Evolutionary conservation across 1,140 invertebrate genomes (phyloP).

Genomic region (Aradophagus sp.): DNA sequence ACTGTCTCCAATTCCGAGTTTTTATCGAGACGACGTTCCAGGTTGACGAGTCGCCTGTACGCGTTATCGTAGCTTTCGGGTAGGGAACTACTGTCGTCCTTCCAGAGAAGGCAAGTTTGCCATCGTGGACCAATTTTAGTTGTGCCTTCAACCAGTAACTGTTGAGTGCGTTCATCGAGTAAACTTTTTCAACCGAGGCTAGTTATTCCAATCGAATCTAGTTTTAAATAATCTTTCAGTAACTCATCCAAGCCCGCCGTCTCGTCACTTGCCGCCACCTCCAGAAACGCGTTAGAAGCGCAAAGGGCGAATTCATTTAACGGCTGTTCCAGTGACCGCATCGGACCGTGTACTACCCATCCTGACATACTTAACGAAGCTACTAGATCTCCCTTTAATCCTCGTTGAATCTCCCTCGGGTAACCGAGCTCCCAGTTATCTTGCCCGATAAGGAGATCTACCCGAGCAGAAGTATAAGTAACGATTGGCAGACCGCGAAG

Average conservation of each 20-base stretch:
- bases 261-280: neutral
- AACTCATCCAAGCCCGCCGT: neutral
- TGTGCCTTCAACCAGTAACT: neutral
- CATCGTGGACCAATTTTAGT: neutral
- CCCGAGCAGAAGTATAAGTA: neutral
- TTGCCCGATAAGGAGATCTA: neutral
- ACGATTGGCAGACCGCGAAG: neutral
- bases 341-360: neutral
- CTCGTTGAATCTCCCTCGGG: neutral
- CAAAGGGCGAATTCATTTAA: no score
- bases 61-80: neutral
- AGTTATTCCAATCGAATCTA: neutral
- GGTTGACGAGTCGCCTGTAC: neutral
- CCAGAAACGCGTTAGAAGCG: no score
- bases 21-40: neutral
- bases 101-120: neutral
- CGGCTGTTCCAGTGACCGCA: neutral
- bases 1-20: neutral
- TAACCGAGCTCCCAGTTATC: neutral
- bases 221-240: neutral
- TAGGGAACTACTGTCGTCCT: neutral
- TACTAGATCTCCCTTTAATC: neutral
- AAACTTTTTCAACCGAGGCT: neutral
- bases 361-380: neutral
- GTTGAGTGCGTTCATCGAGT: neutral